Evolutionary conservation across 1,140 invertebrate species (phyloP).

Genomic region (Calliopsis andreniformis): DNA sequence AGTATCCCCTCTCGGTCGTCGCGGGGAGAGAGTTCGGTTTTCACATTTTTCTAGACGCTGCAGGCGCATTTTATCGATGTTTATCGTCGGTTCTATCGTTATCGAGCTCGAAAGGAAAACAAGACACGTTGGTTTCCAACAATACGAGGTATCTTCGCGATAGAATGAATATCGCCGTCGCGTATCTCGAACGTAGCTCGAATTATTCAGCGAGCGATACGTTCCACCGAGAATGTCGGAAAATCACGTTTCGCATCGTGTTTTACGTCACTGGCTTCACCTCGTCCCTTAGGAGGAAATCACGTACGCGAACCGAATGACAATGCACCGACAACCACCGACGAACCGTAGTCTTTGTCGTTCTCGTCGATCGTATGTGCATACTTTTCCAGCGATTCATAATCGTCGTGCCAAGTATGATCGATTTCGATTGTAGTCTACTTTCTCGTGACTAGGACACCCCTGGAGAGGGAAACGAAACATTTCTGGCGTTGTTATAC

Average conservation of each 20-base stretch:
- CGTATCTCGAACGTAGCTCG: slow-evolving; percentile 27
- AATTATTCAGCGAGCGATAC: slow-evolving; percentile 34
- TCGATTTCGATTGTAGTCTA: too few relatives aligned
- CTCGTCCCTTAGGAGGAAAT: slow-evolving; percentile 30
- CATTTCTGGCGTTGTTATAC: too few relatives aligned
- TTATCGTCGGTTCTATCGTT: neutral
- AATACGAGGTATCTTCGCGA: neutral
- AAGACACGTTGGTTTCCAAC: neutral
- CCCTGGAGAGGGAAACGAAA: too few relatives aligned
- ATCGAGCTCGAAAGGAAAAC: slow-evolving; percentile 9
- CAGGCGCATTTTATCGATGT: neutral
- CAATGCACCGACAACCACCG: too few relatives aligned
- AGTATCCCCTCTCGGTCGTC: too few relatives aligned
- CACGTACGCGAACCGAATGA: slow-evolving; percentile 21
- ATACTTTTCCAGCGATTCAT: too few relatives aligned
- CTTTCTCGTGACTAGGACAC: too few relatives aligned
- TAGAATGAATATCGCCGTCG: slow-evolving; percentile 13
- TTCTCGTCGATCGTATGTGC: too few relatives aligned
- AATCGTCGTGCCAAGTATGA: too few relatives aligned
- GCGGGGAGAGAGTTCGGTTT: neutral
- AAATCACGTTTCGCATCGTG: slow-evolving; percentile 22
- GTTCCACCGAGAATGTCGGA: slow-evolving; percentile 2
- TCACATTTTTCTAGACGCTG: neutral
- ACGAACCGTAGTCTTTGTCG: too few relatives aligned
- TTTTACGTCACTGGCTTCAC: slow-evolving; percentile 17